Percentiles rank a stretch among this genome's conserved stretches.
Conservation (phyloP, 2,113 vertebrate genomes). For the Xiphophorus maculatus region DNA sequence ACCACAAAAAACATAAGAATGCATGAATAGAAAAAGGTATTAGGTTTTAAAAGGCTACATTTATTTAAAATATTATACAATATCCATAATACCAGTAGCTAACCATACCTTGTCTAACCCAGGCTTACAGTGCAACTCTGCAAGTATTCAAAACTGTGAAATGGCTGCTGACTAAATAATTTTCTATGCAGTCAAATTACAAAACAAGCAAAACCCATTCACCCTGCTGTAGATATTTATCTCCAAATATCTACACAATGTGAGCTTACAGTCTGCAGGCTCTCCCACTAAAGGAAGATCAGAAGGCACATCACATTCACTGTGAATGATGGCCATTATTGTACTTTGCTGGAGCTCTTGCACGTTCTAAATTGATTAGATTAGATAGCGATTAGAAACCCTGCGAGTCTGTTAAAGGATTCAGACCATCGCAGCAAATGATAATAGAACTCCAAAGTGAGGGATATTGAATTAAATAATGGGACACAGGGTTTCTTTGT, state of each 20-base stretch:
- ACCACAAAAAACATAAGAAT: too few species aligned
- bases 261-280: not conserved
- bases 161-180: not conserved
- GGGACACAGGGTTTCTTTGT: slow-evolving; percentile 18
- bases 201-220: not conserved
- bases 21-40: too few species aligned
- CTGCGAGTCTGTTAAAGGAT: slow-evolving; percentile 29
- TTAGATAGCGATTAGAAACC: slow-evolving; percentile 52
- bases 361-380: slow-evolving; percentile 39
- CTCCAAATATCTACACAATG: not conserved
- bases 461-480: slow-evolving; percentile 41
- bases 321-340: slow-evolving; percentile 15
- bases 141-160: too few species aligned
- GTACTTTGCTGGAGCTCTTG: slow-evolving; percentile 23
- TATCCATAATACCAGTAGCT: not conserved
- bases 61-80: too few species aligned
- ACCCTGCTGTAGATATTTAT: not conserved
- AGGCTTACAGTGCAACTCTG: not conserved
- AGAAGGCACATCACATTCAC: slow-evolving; percentile 16
- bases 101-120: not conserved
- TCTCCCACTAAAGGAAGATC: slow-evolving; percentile 2
- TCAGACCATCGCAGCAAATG: slow-evolving; percentile 33
- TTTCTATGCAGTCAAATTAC: not conserved
- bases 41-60: too few species aligned
- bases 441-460: slow-evolving; percentile 44